Evolutionary conservation across 2,888 invertebrate species (phyloP).

Genomic region (Pseudanteris insignis): DNA sequence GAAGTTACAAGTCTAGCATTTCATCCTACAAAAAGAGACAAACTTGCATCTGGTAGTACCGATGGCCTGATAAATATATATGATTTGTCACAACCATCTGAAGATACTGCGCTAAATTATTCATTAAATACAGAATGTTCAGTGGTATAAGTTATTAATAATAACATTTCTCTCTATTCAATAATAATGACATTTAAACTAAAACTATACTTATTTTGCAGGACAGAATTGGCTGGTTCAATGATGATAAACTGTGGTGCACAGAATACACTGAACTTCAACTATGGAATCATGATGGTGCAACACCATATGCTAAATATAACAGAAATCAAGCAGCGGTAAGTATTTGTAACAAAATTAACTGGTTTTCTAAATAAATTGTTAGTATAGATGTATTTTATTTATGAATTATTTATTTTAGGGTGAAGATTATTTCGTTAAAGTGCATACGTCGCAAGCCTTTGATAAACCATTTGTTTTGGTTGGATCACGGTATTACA

Average conservation of each 20-base stretch:
- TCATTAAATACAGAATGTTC: conserved; percentile 83
- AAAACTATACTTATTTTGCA: too few relatives aligned
- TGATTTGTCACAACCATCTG: conserved; percentile 76
- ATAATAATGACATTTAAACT: too few relatives aligned
- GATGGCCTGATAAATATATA: conserved; percentile 89
- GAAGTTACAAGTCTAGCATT: conserved; percentile 76
- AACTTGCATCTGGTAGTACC: conserved; percentile 78
- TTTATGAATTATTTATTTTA: conserved; percentile 9
- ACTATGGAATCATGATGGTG: conserved; percentile 74
- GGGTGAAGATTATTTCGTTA: conserved; percentile 69
- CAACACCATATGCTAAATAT: conserved; percentile 68
- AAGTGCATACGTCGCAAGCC: conserved; percentile 68
- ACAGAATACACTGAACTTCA: conserved; percentile 78
- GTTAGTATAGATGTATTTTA: too few relatives aligned
- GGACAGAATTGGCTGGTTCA: conserved; percentile 67
- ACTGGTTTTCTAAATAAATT: too few relatives aligned
- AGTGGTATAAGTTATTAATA: too few relatives aligned
- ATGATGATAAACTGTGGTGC: conserved; percentile 69
- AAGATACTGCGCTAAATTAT: conserved; percentile 82
- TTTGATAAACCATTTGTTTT: conserved; percentile 70
- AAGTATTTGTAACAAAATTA: too few relatives aligned
- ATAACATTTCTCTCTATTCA: too few relatives aligned
- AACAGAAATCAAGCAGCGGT: conserved; percentile 69
- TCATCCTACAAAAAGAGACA: conserved; percentile 74
- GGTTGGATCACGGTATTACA: conserved; percentile 77